Percentiles rank a stretch among this genome's conserved stretches.
Conservation (phyloP, 2,113 vertebrate genomes). For the Chamaea fasciata region DNA sequence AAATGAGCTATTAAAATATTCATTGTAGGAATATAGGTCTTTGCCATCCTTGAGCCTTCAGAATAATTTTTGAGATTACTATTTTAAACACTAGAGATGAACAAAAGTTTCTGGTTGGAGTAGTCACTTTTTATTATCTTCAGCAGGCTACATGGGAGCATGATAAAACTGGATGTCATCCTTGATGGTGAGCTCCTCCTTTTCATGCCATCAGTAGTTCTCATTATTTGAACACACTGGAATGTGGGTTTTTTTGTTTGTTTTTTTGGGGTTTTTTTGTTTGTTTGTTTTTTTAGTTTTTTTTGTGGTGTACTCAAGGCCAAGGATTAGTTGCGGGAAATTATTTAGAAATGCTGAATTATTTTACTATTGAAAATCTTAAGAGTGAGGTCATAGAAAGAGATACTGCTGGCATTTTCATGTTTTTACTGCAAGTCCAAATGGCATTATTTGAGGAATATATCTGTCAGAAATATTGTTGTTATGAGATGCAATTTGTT, state of each 20-base stretch:
- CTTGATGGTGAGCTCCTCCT: not conserved
- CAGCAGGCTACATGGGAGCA: not conserved
- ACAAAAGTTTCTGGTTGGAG: not conserved
- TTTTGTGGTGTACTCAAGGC: not conserved
- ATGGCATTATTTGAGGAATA: not conserved
- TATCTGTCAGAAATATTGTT: not conserved
- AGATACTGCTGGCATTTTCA: not conserved
- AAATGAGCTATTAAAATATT: not conserved
- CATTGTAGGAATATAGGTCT: not conserved
- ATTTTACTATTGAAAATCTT: not conserved
- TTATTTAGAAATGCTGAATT: not conserved
- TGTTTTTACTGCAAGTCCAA: not conserved
- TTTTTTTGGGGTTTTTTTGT: too few relatives aligned
- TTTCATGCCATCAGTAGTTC: not conserved
- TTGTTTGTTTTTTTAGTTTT: too few relatives aligned
- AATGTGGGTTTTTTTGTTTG: not conserved
- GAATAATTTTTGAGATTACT: not conserved
- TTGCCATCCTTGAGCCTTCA: not conserved
- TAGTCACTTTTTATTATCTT: not conserved
- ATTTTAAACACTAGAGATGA: not conserved
- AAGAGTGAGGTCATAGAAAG: not conserved
- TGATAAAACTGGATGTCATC: not conserved
- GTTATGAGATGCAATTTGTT: not conserved
- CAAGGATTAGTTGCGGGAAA: not conserved
- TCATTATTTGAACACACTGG: not conserved